phyloP scores from a whole-genome alignment of 2,113 vertebrate genomes.

The Platycercus adscitus region DNA sequence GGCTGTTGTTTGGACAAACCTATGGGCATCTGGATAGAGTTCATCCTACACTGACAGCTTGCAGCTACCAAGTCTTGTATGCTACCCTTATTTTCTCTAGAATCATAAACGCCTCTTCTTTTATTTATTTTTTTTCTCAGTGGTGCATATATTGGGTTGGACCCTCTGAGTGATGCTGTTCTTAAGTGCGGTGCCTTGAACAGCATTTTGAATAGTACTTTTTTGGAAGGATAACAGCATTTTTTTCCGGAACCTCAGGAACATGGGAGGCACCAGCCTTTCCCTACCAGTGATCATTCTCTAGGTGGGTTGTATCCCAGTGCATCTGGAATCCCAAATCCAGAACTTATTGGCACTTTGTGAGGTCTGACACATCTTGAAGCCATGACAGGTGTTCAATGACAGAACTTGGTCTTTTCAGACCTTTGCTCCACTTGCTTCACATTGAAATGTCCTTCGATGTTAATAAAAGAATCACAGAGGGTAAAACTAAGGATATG shows the following conservation, averaged over 20 bases:
- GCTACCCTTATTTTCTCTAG: not conserved
- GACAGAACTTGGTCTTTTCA: not conserved
- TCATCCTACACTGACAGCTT: not conserved
- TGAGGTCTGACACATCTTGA: not conserved
- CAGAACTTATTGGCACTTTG: not conserved
- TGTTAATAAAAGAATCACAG: not conserved
- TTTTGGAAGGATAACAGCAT: not conserved
- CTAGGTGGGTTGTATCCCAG: not conserved
- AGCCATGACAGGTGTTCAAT: accelerated
- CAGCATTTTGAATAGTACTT: not conserved
- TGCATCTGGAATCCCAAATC: not conserved
- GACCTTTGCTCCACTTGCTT: not conserved
- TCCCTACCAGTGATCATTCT: not conserved
- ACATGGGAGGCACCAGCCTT: not conserved
- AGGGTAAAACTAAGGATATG: not conserved
- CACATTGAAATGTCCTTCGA: not conserved
- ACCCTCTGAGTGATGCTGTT: not conserved
- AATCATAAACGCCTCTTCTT: not conserved
- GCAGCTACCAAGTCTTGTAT: not conserved
- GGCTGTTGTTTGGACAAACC: not conserved
- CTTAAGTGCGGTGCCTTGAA: not conserved
- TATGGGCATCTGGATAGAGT: not conserved
- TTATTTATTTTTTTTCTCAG: not conserved
- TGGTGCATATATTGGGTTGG: no score
- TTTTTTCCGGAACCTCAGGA: not conserved